phyloP scores from a whole-genome alignment of 2,888 invertebrate species.

The Ommatoiulus sabulosus region DNA sequence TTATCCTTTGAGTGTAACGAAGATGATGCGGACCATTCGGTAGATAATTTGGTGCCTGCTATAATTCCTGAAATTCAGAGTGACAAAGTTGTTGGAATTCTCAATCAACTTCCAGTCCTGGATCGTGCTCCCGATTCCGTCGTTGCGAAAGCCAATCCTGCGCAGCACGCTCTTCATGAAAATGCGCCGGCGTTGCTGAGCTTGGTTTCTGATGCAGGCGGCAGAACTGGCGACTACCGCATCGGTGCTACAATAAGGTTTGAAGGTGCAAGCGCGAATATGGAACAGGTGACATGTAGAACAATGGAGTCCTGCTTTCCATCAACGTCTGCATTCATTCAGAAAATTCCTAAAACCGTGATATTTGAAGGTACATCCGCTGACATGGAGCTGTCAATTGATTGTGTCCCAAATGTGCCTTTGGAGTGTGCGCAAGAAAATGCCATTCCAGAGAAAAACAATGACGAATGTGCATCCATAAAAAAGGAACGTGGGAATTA shows the following conservation, averaged over 20 bases:
- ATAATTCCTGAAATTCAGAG: not conserved
- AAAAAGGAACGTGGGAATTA: too few relatives aligned
- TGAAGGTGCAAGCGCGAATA: not conserved
- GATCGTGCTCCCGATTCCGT: too few relatives aligned
- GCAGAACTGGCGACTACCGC: not conserved
- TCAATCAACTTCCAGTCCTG: too few relatives aligned
- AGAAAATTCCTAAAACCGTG: not conserved
- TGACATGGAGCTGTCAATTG: not conserved
- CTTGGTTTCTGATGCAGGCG: not conserved
- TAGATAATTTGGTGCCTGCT: not conserved
- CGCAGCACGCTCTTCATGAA: not conserved
- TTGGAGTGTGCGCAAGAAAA: too few relatives aligned
- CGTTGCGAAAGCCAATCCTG: not conserved
- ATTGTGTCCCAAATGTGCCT: not conserved
- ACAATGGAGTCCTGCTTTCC: not conserved
- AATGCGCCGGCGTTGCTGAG: too few relatives aligned
- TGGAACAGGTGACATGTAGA: not conserved
- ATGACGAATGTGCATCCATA: too few relatives aligned
- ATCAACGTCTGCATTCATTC: not conserved
- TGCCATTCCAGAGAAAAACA: too few relatives aligned
- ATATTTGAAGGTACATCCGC: not conserved
- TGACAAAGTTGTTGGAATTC: too few relatives aligned
- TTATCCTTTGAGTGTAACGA: not conserved
- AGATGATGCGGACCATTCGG: not conserved
- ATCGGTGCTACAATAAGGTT: not conserved